Evolutionary conservation across 1,140 invertebrate genomes (phyloP).

Genomic region (Zophobas morio): DNA sequence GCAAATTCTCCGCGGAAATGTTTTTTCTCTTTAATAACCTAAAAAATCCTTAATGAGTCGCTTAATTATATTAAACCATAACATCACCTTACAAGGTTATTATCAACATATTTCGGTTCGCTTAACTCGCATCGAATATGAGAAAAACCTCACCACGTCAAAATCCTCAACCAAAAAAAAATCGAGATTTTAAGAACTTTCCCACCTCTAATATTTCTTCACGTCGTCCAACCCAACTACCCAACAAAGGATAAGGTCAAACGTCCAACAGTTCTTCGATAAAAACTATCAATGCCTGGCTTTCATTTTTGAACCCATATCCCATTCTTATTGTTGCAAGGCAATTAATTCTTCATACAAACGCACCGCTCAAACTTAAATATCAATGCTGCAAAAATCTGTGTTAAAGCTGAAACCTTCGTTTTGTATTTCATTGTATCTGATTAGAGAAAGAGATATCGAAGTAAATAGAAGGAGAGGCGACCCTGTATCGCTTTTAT

Average conservation of each 20-base stretch:
- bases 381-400: background rate
- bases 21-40: too few species aligned
- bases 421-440: background rate
- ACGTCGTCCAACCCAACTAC: background rate
- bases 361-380: background rate
- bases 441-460: background rate
- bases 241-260: background rate
- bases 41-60: too few species aligned
- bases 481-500: background rate
- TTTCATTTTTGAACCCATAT: background rate
- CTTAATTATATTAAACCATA: too few species aligned
- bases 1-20: too few species aligned
- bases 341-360: background rate
- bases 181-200: background rate
- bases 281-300: background rate
- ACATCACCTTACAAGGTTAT: too few species aligned
- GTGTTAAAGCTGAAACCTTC: background rate
- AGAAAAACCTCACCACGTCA: too few species aligned
- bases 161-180: background rate
- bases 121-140: too few species aligned
- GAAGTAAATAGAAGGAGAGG: background rate
- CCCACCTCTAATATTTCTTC: background rate
- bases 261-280: background rate
- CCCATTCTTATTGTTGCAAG: background rate
- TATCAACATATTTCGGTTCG: too few species aligned